Conservation (phyloP, 2,888 invertebrate genomes). For the Unio delphinus region DNA sequence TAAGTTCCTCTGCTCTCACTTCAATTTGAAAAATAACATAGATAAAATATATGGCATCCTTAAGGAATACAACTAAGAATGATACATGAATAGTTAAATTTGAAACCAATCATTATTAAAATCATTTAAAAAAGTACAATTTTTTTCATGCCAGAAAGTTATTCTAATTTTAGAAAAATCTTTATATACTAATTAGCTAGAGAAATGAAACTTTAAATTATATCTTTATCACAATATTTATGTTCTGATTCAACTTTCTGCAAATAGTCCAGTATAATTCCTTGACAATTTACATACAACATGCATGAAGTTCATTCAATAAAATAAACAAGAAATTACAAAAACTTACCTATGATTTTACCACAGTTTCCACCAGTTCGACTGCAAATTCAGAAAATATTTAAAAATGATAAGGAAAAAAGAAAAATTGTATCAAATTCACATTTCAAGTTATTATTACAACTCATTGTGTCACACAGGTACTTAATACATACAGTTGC, state of each 20-base stretch:
- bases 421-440: not conserved
- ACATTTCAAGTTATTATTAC: conserved; percentile 8
- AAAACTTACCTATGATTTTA: conserved; percentile 44
- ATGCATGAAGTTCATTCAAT: not conserved
- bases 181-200: too few relatives aligned
- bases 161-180: too few relatives aligned
- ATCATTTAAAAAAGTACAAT: too few relatives aligned
- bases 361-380: conserved; percentile 43
- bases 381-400: conserved; percentile 23
- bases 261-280: too few relatives aligned
- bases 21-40: conserved; percentile 26
- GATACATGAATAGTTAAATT: too few relatives aligned
- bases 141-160: too few relatives aligned
- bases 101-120: too few relatives aligned
- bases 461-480: too few relatives aligned
- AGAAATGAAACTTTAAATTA: too few relatives aligned
- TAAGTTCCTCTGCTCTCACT: conserved; percentile 65
- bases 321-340: not conserved
- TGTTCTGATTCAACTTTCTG: too few relatives aligned
- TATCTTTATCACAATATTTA: too few relatives aligned
- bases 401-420: not conserved
- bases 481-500: too few relatives aligned
- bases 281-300: not conserved
- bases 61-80: not conserved
- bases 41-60: not conserved